Conservation (phyloP, 2,888 invertebrate genomes). For the Drosophila paranaensis region DNA sequence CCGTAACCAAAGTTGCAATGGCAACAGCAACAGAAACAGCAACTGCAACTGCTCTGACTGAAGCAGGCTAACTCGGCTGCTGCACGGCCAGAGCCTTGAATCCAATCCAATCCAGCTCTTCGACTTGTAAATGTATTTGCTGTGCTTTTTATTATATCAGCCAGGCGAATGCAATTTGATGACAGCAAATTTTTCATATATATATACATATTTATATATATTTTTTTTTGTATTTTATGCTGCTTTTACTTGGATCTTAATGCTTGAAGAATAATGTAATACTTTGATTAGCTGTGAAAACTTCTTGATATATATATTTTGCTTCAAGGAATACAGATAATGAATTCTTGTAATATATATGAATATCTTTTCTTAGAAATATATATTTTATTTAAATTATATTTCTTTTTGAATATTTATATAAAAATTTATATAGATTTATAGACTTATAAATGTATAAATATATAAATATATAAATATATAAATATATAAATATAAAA, state of each 20-base stretch:
- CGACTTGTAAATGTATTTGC: conserved; percentile 10
- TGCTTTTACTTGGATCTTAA: neutral
- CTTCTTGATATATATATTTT: neutral
- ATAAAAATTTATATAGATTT: no score
- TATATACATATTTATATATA: no score
- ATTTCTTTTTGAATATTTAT: no score
- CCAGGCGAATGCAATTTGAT: neutral
- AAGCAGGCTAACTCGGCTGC: conserved; percentile 34
- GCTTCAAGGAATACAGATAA: neutral
- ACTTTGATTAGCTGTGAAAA: neutral
- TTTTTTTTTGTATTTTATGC: neutral
- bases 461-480: no score
- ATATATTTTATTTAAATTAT: no score
- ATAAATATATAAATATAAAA: no score
- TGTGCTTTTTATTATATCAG: conserved; percentile 11
- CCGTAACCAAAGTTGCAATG: conserved; percentile 63
- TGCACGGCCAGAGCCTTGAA: conserved; percentile 53
- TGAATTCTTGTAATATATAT: neutral
- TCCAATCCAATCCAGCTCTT: conserved; percentile 38
- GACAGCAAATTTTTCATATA: conserved; percentile 1
- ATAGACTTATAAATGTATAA: no score
- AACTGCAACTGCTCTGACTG: neutral
- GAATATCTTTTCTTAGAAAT: neutral
- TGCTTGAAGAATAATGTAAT: neutral
- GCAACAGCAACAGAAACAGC: conserved; percentile 10